A percentile compares a stretch with the other conserved stretches of the same genome.
These are phyloP conservation scores for Drosophila algonquin DNA, from an alignment of 2,888 invertebrate species.

Conservation along the genomic window DNA sequence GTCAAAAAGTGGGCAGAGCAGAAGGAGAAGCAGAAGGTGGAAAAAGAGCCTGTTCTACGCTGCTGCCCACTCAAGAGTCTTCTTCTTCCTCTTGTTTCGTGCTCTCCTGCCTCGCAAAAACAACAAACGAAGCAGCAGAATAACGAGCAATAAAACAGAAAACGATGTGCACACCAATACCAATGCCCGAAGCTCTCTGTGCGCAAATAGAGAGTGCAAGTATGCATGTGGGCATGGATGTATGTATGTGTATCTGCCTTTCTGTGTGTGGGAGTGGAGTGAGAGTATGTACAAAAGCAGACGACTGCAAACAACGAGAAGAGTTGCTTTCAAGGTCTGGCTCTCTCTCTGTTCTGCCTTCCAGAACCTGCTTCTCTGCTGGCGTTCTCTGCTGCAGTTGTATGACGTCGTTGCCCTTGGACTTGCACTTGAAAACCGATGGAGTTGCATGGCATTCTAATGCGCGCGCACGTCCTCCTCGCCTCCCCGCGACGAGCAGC, in stretches of 20 bases:
- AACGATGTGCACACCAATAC: conserved; percentile 40
- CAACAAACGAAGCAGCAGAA: conserved; percentile 10
- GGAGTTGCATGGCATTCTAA: conserved; percentile 44
- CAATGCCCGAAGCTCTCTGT: conserved; percentile 43
- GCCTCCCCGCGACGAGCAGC: background rate
- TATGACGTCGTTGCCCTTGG: conserved; percentile 78
- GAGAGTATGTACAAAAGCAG: conserved; percentile 46
- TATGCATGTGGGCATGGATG: conserved; percentile 40
- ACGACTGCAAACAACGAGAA: conserved; percentile 41
- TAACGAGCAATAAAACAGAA: conserved; percentile 19
- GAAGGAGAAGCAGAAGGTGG: conserved; percentile 14
- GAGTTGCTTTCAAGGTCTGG: conserved; percentile 81
- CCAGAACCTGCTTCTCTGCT: conserved; percentile 37
- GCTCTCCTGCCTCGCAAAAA: background rate
- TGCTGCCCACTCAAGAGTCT: conserved; percentile 53
- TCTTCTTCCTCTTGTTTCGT: background rate
- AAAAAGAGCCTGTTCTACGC: conserved; percentile 56
- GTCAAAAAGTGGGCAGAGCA: conserved; percentile 71
- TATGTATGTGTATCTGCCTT: background rate
- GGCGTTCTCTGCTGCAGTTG: conserved; percentile 52
- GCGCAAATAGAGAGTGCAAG: conserved; percentile 68
- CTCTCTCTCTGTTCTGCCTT: conserved; percentile 3
- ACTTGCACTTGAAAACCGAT: conserved; percentile 81
- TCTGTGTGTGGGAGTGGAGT: conserved; percentile 12
- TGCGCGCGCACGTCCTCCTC: conserved; percentile 66